A percentile compares a stretch with the other conserved stretches of the same genome.
phyloP scores from a whole-genome alignment of 2,113 vertebrate species.

The Chamaea fasciata region DNA sequence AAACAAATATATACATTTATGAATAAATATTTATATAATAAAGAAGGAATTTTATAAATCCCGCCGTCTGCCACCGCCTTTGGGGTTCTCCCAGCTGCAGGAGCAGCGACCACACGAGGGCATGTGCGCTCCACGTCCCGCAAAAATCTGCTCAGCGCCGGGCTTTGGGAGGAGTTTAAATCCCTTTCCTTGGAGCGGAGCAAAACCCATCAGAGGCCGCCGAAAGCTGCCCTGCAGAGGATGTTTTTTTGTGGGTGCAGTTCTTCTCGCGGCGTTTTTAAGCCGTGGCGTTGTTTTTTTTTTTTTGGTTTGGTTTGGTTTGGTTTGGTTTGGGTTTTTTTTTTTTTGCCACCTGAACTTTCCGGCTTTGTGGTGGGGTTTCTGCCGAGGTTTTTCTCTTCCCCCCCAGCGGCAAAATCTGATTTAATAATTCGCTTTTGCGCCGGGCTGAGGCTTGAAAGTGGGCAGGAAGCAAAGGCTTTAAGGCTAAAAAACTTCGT shows the following conservation, averaged over 20 bases:
- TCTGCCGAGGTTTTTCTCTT: not conserved
- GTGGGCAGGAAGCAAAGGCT: not conserved
- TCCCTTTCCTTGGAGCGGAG: not conserved
- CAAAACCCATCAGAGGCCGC: fast-evolving
- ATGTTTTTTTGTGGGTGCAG: not conserved
- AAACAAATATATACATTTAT: too few relatives aligned
- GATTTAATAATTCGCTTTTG: not conserved
- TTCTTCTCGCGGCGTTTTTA: not conserved
- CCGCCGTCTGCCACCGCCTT: fast-evolving
- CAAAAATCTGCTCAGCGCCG: not conserved
- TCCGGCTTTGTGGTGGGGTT: too few relatives aligned
- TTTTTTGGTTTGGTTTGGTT: too few relatives aligned
- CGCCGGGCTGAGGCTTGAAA: not conserved
- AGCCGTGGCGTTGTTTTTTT: not conserved
- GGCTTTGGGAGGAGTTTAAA: too few relatives aligned
- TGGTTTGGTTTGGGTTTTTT: too few relatives aligned
- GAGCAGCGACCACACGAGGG: slow-evolving; percentile 3
- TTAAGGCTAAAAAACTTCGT: not conserved
- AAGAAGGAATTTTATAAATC: fast-evolving
- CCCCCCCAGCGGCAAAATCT: not conserved
- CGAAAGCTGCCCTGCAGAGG: not conserved
- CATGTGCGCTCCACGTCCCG: not conserved
- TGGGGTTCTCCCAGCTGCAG: not conserved
- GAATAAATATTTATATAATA: too few relatives aligned
- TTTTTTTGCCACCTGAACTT: not conserved